Percentiles rank a stretch among this genome's conserved stretches.
Conservation (phyloP, 2,113 vertebrate genomes). For the Corythoichthys haematopterus region DNA sequence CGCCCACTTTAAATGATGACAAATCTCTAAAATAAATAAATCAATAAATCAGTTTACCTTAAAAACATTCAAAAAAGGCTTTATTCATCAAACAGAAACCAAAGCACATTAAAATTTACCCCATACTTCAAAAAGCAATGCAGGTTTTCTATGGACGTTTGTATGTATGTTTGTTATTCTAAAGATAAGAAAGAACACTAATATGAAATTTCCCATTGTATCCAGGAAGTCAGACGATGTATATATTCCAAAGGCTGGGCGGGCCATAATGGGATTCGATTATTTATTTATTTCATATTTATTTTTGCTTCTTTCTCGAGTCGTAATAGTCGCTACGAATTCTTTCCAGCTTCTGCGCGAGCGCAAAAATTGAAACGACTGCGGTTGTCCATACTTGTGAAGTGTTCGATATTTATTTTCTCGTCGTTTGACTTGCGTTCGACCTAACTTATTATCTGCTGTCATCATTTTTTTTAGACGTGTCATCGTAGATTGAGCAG, state of each 20-base stretch:
- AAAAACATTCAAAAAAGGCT: constrained; percentile 44
- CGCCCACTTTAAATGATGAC: too few species aligned
- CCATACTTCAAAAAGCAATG: constrained; percentile 60
- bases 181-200: constrained; percentile 56
- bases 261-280: constrained; percentile 49
- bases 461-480: constrained; percentile 35
- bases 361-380: constrained; percentile 51
- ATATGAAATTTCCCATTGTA: constrained; percentile 59
- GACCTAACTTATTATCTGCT: constrained; percentile 64
- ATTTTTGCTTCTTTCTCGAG: constrained; percentile 63
- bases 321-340: constrained; percentile 39
- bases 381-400: constrained; percentile 63
- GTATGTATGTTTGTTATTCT: constrained; percentile 59
- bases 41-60: too few species aligned
- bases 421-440: constrained; percentile 53
- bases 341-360: constrained; percentile 26
- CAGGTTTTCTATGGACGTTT: constrained; percentile 65
- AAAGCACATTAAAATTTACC: constrained; percentile 72
- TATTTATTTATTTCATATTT: constrained; percentile 75
- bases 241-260: constrained; percentile 50
- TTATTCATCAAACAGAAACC: constrained; percentile 70
- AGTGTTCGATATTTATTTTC: constrained; percentile 68
- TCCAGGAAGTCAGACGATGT: constrained; percentile 48
- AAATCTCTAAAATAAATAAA: too few species aligned
- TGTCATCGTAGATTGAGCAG: constrained; percentile 51